Evolutionary conservation across 2,888 invertebrate species (phyloP).

Genomic region (Limnephilus rhombicus): DNA sequence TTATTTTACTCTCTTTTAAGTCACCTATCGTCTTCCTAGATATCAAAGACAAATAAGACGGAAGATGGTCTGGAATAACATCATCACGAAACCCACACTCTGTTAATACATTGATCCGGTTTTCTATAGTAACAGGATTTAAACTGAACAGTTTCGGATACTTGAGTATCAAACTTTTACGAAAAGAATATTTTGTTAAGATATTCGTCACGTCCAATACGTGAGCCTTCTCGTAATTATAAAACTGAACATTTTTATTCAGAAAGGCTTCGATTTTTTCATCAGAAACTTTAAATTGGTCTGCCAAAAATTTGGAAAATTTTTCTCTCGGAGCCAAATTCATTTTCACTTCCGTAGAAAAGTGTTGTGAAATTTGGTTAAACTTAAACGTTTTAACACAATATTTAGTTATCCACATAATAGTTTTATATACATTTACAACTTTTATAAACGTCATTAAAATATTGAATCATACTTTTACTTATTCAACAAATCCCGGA

Average conservation of each 20-base stretch:
- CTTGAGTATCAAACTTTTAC: background rate
- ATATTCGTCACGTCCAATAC: slow-evolving; percentile 16
- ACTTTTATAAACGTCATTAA: background rate
- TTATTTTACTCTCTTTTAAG: slow-evolving; percentile 70
- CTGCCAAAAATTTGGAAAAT: slow-evolving; percentile 37
- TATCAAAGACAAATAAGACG: slow-evolving; percentile 36
- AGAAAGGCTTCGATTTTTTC: slow-evolving; percentile 42
- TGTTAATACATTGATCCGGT: slow-evolving; percentile 71
- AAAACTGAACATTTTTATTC: slow-evolving; percentile 34
- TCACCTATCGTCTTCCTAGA: slow-evolving; percentile 65
- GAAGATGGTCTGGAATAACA: slow-evolving; percentile 67
- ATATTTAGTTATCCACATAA: background rate
- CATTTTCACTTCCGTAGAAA: slow-evolving; percentile 35
- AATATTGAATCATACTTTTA: background rate
- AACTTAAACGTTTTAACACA: background rate
- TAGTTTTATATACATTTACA: background rate
- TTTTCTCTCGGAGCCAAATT: background rate
- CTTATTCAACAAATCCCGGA: background rate
- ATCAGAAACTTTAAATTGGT: slow-evolving; percentile 21
- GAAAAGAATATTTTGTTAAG: slow-evolving; percentile 37
- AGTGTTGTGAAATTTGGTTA: background rate
- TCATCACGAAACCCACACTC: slow-evolving; percentile 73
- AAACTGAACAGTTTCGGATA: slow-evolving; percentile 48
- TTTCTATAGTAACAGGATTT: slow-evolving; percentile 65
- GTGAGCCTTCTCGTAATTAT: slow-evolving; percentile 17